Conservation (phyloP, 1,140 invertebrate species). For the Diorhabda sublineata region DNA sequence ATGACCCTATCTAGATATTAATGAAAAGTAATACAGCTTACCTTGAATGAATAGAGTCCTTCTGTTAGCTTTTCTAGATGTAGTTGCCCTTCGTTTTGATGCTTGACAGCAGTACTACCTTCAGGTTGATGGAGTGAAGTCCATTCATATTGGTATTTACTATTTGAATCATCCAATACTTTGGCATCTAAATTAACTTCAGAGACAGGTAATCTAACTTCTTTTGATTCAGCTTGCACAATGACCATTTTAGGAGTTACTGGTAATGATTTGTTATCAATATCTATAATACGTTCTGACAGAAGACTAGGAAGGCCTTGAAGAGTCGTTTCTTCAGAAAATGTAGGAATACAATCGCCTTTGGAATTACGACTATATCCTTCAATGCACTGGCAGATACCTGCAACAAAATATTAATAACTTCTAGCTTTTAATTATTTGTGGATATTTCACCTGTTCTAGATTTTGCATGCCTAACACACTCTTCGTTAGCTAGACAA, state of each 20-base stretch:
- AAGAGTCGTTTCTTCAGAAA: conserved; percentile 29
- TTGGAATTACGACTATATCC: conserved; percentile 55
- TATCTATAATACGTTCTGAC: conserved; percentile 43
- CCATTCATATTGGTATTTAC: conserved; percentile 87
- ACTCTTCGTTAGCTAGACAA: conserved; percentile 56
- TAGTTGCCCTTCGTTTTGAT: conserved; percentile 76
- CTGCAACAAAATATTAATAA: conserved; percentile 36
- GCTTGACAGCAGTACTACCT: conserved; percentile 77
- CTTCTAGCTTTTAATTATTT: not conserved
- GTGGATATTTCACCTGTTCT: conserved; percentile 26
- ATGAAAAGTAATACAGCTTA: conserved; percentile 46
- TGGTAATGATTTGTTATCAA: conserved; percentile 38
- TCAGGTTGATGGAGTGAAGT: conserved; percentile 77
- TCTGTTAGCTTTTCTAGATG: conserved; percentile 74
- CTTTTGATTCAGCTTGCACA: conserved; percentile 74
- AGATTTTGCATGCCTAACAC: conserved; percentile 55
- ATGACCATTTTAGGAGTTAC: conserved; percentile 60
- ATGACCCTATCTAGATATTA: not conserved
- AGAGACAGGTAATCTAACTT: conserved; percentile 68
- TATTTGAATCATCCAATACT: conserved; percentile 61
- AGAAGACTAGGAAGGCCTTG: conserved; percentile 35
- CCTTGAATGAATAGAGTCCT: conserved; percentile 86
- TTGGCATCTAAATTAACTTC: conserved; percentile 75
- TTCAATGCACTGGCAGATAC: conserved; percentile 64
- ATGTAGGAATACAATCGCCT: conserved; percentile 45